These are phyloP conservation scores for Pararge aegeria DNA, from an alignment of 1,140 invertebrate species.

Conservation along the genomic window DNA sequence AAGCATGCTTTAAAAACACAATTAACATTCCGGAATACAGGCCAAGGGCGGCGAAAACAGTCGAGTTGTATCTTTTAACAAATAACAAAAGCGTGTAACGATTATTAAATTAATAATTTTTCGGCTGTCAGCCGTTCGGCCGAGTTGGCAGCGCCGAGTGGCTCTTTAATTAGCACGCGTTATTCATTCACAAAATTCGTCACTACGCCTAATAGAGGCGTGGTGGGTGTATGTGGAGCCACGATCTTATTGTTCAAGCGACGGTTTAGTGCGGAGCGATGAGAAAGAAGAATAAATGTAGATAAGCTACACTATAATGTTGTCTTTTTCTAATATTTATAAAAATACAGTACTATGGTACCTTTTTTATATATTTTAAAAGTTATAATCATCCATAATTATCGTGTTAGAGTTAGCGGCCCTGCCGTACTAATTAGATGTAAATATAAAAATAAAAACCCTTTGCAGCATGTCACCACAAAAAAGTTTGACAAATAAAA, in stretches of 20 bases:
- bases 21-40: conserved; percentile 4
- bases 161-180: conserved; percentile 20
- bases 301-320: too few relatives aligned
- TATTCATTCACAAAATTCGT: conserved; percentile 26
- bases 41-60: conserved; percentile 20
- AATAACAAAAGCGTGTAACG: conserved; percentile 4
- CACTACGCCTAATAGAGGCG: conserved; percentile 10
- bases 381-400: too few relatives aligned
- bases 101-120: conserved; percentile 25
- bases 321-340: too few relatives aligned
- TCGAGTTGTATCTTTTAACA: conserved; percentile 16
- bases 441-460: too few relatives aligned
- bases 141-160: conserved; percentile 14
- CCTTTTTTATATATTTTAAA: too few relatives aligned
- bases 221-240: not conserved
- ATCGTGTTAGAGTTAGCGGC: too few relatives aligned
- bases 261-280: too few relatives aligned
- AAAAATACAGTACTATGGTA: too few relatives aligned
- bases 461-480: too few relatives aligned
- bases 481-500: too few relatives aligned
- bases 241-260: not conserved
- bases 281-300: too few relatives aligned
- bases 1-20: conserved; percentile 16
- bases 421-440: too few relatives aligned
- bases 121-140: conserved; percentile 19